These are phyloP conservation scores for Temnothorax ravouxi DNA, from an alignment of 2,888 invertebrate genomes.

Conservation along the genomic window DNA sequence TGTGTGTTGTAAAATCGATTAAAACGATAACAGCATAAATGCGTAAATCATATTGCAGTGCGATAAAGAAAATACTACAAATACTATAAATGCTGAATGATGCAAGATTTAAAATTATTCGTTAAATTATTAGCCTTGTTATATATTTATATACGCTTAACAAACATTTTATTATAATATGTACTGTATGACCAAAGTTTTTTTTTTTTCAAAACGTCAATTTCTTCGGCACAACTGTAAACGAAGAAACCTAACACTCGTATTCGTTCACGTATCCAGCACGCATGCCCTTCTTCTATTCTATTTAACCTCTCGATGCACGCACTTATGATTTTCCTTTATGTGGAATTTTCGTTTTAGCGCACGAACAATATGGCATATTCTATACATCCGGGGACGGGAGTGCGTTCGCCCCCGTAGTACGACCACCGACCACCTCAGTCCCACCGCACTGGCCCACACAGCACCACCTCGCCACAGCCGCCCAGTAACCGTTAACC, in stretches of 20 bases:
- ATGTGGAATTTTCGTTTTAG: conserved; percentile 84
- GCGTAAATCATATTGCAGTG: background rate
- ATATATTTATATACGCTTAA: background rate
- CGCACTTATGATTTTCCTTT: conserved; percentile 80
- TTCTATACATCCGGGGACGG: conserved; percentile 86
- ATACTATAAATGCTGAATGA: background rate
- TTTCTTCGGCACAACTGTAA: conserved; percentile 12
- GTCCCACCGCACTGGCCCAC: conserved; percentile 88
- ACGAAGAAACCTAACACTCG: background rate
- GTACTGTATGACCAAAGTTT: background rate
- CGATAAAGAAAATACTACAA: background rate
- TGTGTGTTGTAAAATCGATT: background rate
- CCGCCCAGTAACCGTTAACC: conserved; percentile 89
- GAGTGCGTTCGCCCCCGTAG: conserved; percentile 89
- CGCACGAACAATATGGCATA: conserved; percentile 86
- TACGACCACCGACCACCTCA: conserved; percentile 87
- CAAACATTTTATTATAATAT: background rate
- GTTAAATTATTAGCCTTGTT: background rate
- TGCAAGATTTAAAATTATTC: background rate
- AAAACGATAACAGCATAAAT: background rate
- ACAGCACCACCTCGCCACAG: conserved; percentile 88
- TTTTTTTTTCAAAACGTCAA: background rate
- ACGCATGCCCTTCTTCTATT: conserved; percentile 57
- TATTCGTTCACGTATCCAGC: conserved; percentile 33
- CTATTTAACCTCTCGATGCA: conserved; percentile 51